Conservation (phyloP, 2,888 invertebrate species). For the Ophion slaviceki region DNA sequence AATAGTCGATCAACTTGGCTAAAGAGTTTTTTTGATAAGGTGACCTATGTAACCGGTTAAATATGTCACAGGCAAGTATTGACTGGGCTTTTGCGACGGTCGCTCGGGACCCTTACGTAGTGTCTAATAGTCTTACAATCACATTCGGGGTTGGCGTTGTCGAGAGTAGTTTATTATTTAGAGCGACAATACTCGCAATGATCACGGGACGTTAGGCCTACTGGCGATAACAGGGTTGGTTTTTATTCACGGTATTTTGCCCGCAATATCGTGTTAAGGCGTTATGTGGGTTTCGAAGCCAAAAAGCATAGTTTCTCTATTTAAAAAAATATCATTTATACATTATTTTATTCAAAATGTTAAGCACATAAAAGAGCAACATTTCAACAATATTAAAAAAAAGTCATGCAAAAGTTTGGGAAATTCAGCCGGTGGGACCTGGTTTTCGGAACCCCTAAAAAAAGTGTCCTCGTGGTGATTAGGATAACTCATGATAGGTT, state of each 20-base stretch:
- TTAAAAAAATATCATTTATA: too few relatives aligned
- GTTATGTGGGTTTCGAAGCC: background rate
- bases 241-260: conserved; percentile 31
- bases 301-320: too few relatives aligned
- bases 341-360: too few relatives aligned
- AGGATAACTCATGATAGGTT: too few relatives aligned
- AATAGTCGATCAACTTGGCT: conserved; percentile 32
- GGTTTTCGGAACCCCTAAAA: too few relatives aligned
- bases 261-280: background rate
- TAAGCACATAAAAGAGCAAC: too few relatives aligned
- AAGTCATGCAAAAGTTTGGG: too few relatives aligned
- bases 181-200: conserved; percentile 55
- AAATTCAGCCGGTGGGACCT: too few relatives aligned
- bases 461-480: too few relatives aligned
- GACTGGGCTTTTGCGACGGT: conserved; percentile 55
- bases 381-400: too few relatives aligned
- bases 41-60: conserved; percentile 62
- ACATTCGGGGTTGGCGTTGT: conserved; percentile 50
- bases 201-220: conserved; percentile 33
- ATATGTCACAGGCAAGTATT: conserved; percentile 61
- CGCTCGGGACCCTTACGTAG: conserved; percentile 33
- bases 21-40: conserved; percentile 43
- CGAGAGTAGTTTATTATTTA: conserved; percentile 65
- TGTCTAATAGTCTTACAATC: conserved; percentile 14
- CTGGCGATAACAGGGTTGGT: conserved; percentile 12